Conservation (phyloP, 1,140 invertebrate genomes). For the Trypoxylus dichotomus region DNA sequence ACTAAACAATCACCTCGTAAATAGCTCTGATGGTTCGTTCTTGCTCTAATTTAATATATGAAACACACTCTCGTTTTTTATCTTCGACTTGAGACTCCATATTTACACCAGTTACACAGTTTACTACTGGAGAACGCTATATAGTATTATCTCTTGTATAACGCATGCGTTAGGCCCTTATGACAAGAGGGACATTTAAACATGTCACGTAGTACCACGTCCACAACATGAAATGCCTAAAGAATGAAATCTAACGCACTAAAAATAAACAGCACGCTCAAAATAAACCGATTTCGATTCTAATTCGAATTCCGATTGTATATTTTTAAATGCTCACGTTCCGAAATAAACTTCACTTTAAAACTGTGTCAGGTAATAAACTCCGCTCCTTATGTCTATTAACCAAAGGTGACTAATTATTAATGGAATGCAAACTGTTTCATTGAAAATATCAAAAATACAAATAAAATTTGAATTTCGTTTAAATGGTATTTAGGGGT, state of each 20-base stretch:
- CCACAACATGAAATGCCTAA: slow-evolving; percentile 1
- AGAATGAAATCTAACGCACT: background rate
- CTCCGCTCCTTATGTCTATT: too few relatives aligned
- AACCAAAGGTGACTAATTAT: too few relatives aligned
- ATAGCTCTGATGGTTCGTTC: slow-evolving; percentile 49
- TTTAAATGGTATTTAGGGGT: too few relatives aligned
- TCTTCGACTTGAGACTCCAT: slow-evolving; percentile 51
- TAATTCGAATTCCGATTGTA: background rate
- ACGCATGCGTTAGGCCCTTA: slow-evolving; percentile 9
- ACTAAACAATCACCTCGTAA: slow-evolving; percentile 47
- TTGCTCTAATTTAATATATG: slow-evolving; percentile 44
- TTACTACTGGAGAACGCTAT: slow-evolving; percentile 24
- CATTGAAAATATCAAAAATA: too few relatives aligned
- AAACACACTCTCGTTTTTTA: slow-evolving; percentile 48
- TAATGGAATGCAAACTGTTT: too few relatives aligned
- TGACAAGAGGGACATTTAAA: slow-evolving; percentile 17
- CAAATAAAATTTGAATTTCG: too few relatives aligned
- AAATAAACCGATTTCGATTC: background rate
- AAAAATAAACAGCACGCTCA: background rate
- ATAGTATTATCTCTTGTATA: too few relatives aligned
- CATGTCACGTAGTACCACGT: slow-evolving; percentile 13
- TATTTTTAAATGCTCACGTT: background rate
- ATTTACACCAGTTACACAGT: slow-evolving; percentile 50
- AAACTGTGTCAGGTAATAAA: background rate
- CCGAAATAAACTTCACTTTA: background rate